Evolutionary conservation across 2,113 vertebrate species (phyloP).

Genomic region (Cololabis saira): DNA sequence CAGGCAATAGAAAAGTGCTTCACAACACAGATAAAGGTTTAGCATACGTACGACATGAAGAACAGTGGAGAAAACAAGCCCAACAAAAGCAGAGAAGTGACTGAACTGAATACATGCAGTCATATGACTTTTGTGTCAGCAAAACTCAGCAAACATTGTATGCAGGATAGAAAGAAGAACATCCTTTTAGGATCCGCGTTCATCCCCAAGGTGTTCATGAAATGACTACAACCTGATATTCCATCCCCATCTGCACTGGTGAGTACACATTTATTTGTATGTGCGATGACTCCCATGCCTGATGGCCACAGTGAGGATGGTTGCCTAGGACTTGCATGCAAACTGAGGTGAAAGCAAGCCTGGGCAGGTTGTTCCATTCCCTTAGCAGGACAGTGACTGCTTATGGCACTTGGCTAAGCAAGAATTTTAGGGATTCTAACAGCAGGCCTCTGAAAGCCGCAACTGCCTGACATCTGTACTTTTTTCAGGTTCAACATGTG

Average conservation of each 20-base stretch:
- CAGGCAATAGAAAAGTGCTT: constrained; percentile 66
- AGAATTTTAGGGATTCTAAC: constrained; percentile 33
- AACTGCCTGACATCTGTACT: constrained; percentile 30
- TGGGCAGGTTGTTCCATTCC: constrained; percentile 56
- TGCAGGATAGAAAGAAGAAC: neutral
- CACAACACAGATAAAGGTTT: constrained; percentile 61
- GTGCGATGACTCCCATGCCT: constrained; percentile 8
- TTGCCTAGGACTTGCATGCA: constrained; percentile 54
- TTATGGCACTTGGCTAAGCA: constrained; percentile 51
- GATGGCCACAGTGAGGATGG: constrained; percentile 34
- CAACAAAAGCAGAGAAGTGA: constrained; percentile 12
- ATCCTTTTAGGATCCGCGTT: neutral
- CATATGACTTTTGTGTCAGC: constrained; percentile 32
- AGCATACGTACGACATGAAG: constrained; percentile 35
- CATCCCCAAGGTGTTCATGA: constrained; percentile 9
- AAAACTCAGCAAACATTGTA: constrained; percentile 17
- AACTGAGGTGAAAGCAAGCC: constrained; percentile 58
- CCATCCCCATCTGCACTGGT: neutral
- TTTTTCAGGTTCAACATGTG: constrained; percentile 10
- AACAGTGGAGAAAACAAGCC: constrained; percentile 30
- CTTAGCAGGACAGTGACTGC: constrained; percentile 38
- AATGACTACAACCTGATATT: constrained; percentile 23
- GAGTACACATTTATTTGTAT: constrained; percentile 7
- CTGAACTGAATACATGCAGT: constrained; percentile 1
- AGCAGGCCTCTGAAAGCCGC: constrained; percentile 13